A percentile compares a stretch with the other conserved stretches of the same genome.
Conservation (phyloP, 2,888 invertebrate species). For the Pyrrhosoma nymphula region DNA sequence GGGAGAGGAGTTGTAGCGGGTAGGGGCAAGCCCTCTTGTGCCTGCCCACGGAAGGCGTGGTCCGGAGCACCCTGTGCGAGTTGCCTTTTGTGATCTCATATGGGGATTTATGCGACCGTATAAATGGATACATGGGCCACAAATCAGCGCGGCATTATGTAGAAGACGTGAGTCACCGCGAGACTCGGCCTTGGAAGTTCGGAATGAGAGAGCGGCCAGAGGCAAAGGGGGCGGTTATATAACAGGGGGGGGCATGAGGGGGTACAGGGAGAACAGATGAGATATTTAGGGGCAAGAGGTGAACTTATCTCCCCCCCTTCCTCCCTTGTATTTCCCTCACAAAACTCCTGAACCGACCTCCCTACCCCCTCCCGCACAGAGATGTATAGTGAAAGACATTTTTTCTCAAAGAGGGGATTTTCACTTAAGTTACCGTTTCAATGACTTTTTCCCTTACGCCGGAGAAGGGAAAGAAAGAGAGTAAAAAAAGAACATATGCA, state of each 20-base stretch:
- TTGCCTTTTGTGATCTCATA: constrained; percentile 56
- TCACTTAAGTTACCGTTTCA: constrained; percentile 43
- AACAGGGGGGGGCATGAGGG: background rate
- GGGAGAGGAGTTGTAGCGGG: background rate
- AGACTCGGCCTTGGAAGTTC: background rate
- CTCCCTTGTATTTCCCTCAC: background rate
- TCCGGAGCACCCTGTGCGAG: background rate
- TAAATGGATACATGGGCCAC: constrained; percentile 66
- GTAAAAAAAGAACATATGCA: background rate
- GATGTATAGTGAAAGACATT: constrained; percentile 9
- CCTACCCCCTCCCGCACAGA: background rate
- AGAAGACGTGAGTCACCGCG: constrained; percentile 59
- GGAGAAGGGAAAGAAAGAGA: background rate
- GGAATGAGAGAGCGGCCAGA: background rate
- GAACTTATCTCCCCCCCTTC: background rate
- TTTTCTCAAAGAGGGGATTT: background rate
- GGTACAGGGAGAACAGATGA: background rate
- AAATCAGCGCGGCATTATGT: constrained; percentile 62
- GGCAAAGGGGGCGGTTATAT: no score
- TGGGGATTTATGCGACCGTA: constrained; percentile 62
- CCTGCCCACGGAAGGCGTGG: constrained; percentile 30
- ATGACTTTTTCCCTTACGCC: background rate
- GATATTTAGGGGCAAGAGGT: constrained; percentile 16
- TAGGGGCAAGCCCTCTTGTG: no score
- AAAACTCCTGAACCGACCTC: no score